These are phyloP conservation scores for Ophion ventricosus DNA, from an alignment of 2,888 invertebrate genomes.

Conservation along the genomic window DNA sequence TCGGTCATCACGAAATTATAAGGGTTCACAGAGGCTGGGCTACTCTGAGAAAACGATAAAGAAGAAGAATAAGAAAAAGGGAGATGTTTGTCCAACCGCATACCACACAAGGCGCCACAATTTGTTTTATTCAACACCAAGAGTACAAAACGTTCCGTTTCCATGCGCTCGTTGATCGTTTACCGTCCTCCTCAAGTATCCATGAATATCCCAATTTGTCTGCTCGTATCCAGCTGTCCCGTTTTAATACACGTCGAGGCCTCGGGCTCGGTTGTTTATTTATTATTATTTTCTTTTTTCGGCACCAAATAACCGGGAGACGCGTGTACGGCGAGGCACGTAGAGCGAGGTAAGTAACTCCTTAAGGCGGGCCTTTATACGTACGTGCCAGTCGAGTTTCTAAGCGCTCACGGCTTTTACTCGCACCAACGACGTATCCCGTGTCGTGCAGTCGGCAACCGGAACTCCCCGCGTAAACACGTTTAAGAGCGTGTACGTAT, in stretches of 20 bases:
- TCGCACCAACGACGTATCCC: background rate
- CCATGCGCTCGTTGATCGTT: background rate
- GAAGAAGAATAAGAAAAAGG: too few relatives aligned
- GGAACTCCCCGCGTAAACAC: conserved; percentile 5
- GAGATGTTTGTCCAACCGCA: too few relatives aligned
- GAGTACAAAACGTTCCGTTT: background rate
- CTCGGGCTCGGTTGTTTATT: conserved; percentile 4
- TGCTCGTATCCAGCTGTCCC: conserved; percentile 48
- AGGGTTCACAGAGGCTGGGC: too few relatives aligned
- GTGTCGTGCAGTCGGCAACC: background rate
- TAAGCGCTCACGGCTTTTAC: conserved; percentile 2
- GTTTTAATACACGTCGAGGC: conserved; percentile 47
- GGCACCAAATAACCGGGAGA: conserved; percentile 44
- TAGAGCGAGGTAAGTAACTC: conserved; percentile 46
- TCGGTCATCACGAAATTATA: too few relatives aligned
- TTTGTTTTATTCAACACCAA: background rate
- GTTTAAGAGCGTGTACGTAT: conserved; percentile 4
- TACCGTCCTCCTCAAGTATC: conserved; percentile 67
- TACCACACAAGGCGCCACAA: background rate
- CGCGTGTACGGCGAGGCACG: conserved; percentile 48
- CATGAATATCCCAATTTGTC: conserved; percentile 71
- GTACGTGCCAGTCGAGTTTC: conserved; percentile 44
- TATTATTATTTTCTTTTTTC: conserved; percentile 30
- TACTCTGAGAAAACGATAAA: too few relatives aligned
- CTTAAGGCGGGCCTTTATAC: conserved; percentile 7